phyloP scores from a whole-genome alignment of 2,888 invertebrate species.

The Ceratothoa steindachneri region DNA sequence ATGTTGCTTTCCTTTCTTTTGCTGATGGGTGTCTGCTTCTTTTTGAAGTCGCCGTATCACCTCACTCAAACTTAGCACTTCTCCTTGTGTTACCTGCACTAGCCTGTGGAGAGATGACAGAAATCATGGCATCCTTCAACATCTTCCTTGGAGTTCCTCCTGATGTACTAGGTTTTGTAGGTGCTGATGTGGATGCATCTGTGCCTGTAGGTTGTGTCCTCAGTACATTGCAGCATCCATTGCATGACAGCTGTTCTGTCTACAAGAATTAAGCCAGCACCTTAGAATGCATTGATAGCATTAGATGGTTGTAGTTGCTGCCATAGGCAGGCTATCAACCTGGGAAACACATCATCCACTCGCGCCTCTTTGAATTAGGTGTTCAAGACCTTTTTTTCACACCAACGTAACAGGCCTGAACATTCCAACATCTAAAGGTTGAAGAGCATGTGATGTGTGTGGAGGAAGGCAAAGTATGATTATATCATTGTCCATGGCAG shows the following conservation, averaged over 20 bases:
- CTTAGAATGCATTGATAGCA: too few relatives aligned
- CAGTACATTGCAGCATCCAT: not conserved
- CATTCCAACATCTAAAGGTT: not conserved
- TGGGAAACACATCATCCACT: not conserved
- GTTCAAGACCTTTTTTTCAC: not conserved
- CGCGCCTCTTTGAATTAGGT: not conserved
- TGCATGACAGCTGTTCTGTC: not conserved
- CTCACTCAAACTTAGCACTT: too few relatives aligned
- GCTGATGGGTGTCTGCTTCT: too few relatives aligned
- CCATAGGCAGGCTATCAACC: too few relatives aligned
- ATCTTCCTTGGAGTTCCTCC: too few relatives aligned
- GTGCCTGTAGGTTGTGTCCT: too few relatives aligned
- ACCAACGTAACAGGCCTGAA: not conserved
- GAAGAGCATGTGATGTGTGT: not conserved
- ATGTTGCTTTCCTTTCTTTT: not conserved
- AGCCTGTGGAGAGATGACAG: not conserved
- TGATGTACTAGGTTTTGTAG: too few relatives aligned
- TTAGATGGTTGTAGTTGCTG: too few relatives aligned
- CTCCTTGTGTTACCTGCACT: too few relatives aligned
- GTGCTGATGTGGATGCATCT: too few relatives aligned
- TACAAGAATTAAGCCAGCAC: not conserved
- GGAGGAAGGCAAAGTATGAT: not conserved
- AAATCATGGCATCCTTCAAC: not conserved
- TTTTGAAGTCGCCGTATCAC: too few relatives aligned
- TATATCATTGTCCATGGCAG: not conserved